Conservation (phyloP, 2,113 vertebrate genomes). For the Bothrops jararaca region DNA sequence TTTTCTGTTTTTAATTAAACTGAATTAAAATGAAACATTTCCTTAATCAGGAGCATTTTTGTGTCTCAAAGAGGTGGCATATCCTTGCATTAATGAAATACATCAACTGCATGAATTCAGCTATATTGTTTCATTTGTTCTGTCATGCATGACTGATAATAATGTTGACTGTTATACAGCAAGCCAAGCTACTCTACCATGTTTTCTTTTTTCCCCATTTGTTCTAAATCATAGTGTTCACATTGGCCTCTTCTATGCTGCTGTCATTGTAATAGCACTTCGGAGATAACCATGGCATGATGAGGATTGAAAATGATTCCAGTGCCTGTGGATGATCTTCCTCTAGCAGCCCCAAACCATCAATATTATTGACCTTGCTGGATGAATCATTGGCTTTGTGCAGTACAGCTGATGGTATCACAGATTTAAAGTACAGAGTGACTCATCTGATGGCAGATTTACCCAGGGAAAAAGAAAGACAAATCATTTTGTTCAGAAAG, state of each 20-base stretch:
- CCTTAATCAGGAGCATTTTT: neutral
- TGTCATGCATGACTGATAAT: neutral
- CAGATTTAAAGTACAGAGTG: constrained; percentile 32
- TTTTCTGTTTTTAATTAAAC: neutral
- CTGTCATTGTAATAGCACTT: constrained; percentile 1
- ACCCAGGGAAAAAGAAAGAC: constrained; percentile 20
- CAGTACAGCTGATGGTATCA: constrained; percentile 7
- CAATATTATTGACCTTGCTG: constrained; percentile 40
- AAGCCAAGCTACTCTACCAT: neutral
- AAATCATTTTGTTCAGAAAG: neutral
- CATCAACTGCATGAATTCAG: neutral
- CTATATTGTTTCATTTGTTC: neutral
- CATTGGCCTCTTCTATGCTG: neutral
- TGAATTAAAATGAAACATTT: neutral
- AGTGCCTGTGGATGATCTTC: neutral
- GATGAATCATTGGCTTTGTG: constrained; percentile 32
- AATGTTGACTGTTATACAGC: neutral
- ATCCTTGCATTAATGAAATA: neutral
- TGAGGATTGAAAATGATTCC: neutral
- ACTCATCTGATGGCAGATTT: constrained; percentile 32
- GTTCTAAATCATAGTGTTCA: neutral
- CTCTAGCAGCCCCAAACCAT: constrained; percentile 27
- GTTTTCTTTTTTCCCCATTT: neutral
- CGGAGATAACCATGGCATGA: neutral
- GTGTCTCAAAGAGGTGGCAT: neutral